Percentiles rank a stretch among this genome's conserved stretches.
Evolutionary conservation across 1,140 invertebrate genomes (phyloP).

Genomic region (Augochlora pura): DNA sequence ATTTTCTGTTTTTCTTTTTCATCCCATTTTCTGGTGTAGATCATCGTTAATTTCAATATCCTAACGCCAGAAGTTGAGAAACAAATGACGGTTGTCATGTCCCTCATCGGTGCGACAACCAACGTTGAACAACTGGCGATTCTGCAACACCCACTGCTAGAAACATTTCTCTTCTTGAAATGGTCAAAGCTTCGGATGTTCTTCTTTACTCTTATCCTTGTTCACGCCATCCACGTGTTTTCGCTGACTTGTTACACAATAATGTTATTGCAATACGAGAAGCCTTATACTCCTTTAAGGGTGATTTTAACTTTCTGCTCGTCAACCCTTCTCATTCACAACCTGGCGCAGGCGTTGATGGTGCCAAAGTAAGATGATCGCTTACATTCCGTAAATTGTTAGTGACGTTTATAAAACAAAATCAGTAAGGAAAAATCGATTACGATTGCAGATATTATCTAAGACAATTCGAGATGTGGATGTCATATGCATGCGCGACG

Average conservation of each 20-base stretch:
- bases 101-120: constrained; percentile 61
- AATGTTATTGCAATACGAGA: constrained; percentile 11
- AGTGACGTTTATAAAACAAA: too few species aligned
- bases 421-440: not conserved
- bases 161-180: constrained; percentile 79
- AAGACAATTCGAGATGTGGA: constrained; percentile 50
- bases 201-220: constrained; percentile 74
- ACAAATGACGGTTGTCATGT: constrained; percentile 71
- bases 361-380: constrained; percentile 34
- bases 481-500: constrained; percentile 52
- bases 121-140: constrained; percentile 64
- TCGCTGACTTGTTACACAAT: constrained; percentile 47
- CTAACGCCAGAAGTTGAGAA: constrained; percentile 58
- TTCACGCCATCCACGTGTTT: constrained; percentile 70
- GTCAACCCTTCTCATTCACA: constrained; percentile 32
- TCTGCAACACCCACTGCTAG: constrained; percentile 78
- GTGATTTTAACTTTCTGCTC: constrained; percentile 16
- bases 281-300: not conserved
- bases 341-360: constrained; percentile 32
- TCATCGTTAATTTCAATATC: constrained; percentile 64
- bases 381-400: too few species aligned
- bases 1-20: not conserved
- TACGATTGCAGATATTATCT: constrained; percentile 50
- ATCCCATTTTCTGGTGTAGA: constrained; percentile 46
- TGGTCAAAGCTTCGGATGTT: constrained; percentile 77